Percentiles rank a stretch among this genome's conserved stretches.
phyloP scores from a whole-genome alignment of 1,140 invertebrate genomes.

The Halesus radiatus region DNA sequence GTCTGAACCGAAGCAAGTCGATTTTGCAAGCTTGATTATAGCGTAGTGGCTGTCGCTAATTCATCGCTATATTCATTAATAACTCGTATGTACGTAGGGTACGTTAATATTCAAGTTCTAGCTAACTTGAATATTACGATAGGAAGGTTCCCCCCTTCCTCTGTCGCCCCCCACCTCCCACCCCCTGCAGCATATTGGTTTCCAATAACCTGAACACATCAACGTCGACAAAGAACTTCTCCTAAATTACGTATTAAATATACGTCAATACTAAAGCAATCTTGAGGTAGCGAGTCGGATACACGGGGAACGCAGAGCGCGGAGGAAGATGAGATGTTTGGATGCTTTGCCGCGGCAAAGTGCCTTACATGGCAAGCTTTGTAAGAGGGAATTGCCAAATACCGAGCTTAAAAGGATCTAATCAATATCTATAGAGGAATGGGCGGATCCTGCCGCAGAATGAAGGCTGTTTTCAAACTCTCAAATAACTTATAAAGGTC shows the following conservation, averaged over 20 bases:
- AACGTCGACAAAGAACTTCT: constrained; percentile 1
- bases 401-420: not conserved
- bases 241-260: constrained; percentile 17
- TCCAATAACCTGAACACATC: constrained; percentile 6
- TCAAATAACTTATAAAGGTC: too few species aligned
- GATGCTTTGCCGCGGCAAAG: not conserved
- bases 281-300: constrained; percentile 10
- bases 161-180: not conserved
- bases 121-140: too few species aligned
- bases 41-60: too few species aligned
- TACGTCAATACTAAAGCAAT: constrained; percentile 28
- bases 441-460: too few species aligned
- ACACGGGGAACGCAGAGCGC: not conserved
- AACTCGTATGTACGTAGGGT: too few species aligned
- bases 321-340: not conserved
- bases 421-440: not conserved
- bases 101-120: too few species aligned
- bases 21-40: too few species aligned
- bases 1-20: too few species aligned
- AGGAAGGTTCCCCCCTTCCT: too few species aligned
- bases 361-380: not conserved
- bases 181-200: constrained; percentile 2
- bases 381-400: not conserved
- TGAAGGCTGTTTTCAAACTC: too few species aligned
- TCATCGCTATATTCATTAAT: too few species aligned